Evolutionary conservation across 2,797 vertebrate species (phyloP), one percentile per base, ranked within the genome.

Genomic region (Atherinosoma microstoma): DNA sequence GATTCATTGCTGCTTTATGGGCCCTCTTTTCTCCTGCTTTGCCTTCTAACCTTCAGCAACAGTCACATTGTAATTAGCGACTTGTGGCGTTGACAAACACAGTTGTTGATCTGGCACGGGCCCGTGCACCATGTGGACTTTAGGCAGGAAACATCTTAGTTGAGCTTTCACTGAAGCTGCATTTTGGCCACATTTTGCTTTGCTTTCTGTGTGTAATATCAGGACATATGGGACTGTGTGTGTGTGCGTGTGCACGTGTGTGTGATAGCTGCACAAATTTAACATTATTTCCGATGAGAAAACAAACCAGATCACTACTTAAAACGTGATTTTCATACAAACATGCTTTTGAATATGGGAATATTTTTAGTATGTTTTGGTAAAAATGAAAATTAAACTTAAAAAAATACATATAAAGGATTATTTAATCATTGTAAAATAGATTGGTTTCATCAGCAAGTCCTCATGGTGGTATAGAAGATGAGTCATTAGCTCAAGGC

Each of bases 81-180:
- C 78, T 65, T 83, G 74, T 73, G 32, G 70, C 68, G 3, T 12
- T 68, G 64, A 79, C 71, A 70, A 83, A 87, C 87, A 76, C 70
- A 74, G 85, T 82, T 82, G 86, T 80, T 82, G 80, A 63, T 84
- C 75, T 88, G 87, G 78, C 85, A 10, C 0, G 11, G 70, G 45
- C 36, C 8, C 0, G 11, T 27, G 76, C 74, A 60, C 71, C 75
- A 78, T 79, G 78, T 83, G 76, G 57, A 42, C 34, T 16, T 71
- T 8, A 66, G 63, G 60, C 80, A 40, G 34, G 47, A 62, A 42
- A 36, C 75, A 62, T 84, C 74, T 84, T 47, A 36, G 34, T 64
- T 32, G 20, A 34, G 75, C 71, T 71, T 61, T 58, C 32, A 8
- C 38, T 57, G 36, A 61, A 61, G 60, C 60, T 63, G 69, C 2